A percentile compares a stretch with the other conserved stretches of the same genome.
Evolutionary conservation across 2,113 vertebrate genomes (phyloP).

Genomic region (Thamnaconus septentrionalis): DNA sequence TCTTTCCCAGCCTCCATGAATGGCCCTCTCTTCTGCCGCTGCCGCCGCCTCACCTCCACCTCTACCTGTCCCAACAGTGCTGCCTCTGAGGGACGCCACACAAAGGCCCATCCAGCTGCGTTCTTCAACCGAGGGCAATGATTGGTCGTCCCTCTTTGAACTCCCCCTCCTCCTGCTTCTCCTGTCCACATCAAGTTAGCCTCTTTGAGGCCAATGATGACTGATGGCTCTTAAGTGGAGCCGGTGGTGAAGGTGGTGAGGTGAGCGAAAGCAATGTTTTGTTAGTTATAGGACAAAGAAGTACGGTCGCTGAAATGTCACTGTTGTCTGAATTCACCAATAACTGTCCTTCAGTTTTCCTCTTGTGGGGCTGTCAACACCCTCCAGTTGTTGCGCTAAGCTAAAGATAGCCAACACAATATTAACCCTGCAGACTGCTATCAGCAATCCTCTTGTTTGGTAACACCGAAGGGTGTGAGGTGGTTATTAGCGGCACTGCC

Average conservation of each 20-base stretch:
- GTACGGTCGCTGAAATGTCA: no score
- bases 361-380: background rate
- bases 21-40: conserved; percentile 28
- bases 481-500: no score
- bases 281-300: no score
- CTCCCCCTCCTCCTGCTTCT: conserved; percentile 6
- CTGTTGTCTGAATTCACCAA: no score
- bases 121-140: background rate
- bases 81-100: conserved; percentile 18
- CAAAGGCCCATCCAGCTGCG: conserved; percentile 24
- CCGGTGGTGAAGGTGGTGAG: no score
- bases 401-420: background rate
- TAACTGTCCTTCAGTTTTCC: no score
- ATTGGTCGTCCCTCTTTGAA: conserved; percentile 11
- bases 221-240: no score
- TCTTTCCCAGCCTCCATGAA: conserved; percentile 35
- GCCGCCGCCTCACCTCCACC: conserved; percentile 25
- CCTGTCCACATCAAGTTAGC: conserved; percentile 18
- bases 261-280: no score
- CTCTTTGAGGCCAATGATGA: conserved; percentile 19
- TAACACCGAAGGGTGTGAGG: no score
- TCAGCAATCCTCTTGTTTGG: no score
- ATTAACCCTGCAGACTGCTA: no score
- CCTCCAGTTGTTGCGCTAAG: background rate
- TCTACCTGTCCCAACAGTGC: conserved; percentile 46